Evolutionary conservation across 2,113 vertebrate species (phyloP).

Genomic region (Bothrops jararaca): DNA sequence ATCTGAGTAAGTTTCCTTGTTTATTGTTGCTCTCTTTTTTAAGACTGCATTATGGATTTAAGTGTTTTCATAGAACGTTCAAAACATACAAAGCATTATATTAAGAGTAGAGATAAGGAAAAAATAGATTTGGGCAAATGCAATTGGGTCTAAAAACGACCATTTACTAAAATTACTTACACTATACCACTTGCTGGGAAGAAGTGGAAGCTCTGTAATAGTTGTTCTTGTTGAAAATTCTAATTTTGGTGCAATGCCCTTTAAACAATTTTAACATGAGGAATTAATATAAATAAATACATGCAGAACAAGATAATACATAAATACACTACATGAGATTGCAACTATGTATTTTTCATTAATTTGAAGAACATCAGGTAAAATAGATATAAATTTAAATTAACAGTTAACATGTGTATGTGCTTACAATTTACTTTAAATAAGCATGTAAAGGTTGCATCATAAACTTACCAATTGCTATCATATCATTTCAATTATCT

Average conservation of each 20-base stretch:
- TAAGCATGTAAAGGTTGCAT: background rate
- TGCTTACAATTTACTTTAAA: background rate
- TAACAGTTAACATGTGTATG: background rate
- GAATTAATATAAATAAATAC: slow-evolving; percentile 41
- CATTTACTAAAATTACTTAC: slow-evolving; percentile 52
- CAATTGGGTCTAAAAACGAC: background rate
- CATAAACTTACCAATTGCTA: background rate
- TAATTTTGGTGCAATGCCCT: slow-evolving; percentile 80
- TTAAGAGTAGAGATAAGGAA: background rate
- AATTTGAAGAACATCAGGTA: background rate
- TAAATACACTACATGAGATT: background rate
- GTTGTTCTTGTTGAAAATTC: slow-evolving; percentile 79
- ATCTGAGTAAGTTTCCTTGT: too few relatives aligned
- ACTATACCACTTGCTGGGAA: slow-evolving; percentile 52
- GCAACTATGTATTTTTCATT: background rate
- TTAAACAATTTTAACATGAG: slow-evolving; percentile 20
- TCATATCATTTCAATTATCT: background rate
- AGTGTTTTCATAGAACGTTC: too few relatives aligned
- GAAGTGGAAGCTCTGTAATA: slow-evolving; percentile 70
- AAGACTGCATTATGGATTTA: too few relatives aligned
- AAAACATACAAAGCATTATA: too few relatives aligned
- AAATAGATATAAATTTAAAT: background rate
- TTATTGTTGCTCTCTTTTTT: too few relatives aligned
- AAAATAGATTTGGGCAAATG: background rate
- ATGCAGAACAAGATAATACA: background rate